These are phyloP conservation scores for Gyrodactylus salaris DNA, from an alignment of 1,140 invertebrate species.

Conservation along the genomic window DNA sequence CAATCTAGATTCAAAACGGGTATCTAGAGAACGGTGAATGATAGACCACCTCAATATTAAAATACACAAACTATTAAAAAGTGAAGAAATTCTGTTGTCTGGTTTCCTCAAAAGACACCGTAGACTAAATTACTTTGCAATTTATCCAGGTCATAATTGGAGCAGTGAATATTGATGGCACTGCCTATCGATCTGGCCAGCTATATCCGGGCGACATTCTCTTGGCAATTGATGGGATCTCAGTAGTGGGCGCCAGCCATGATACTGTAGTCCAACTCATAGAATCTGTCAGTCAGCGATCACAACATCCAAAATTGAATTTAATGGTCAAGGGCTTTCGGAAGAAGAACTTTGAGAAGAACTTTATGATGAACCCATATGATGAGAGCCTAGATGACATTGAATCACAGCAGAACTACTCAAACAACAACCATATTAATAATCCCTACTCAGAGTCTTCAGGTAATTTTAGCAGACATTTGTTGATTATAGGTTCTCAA, in stretches of 20 bases:
- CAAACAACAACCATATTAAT: not conserved
- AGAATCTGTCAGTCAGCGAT: conserved; percentile 26
- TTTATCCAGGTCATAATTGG: conserved; percentile 42
- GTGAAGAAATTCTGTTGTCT: not conserved
- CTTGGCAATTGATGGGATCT: conserved; percentile 38
- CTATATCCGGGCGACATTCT: conserved; percentile 56
- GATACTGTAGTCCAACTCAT: conserved; percentile 56
- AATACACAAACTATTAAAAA: too few species aligned
- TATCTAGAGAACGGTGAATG: too few species aligned
- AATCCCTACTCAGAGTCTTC: not conserved
- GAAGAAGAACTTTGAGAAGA: not conserved
- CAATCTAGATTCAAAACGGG: too few species aligned
- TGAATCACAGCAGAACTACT: not conserved
- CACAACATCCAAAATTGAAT: conserved; percentile 1
- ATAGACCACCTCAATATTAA: too few species aligned
- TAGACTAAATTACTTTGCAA: not conserved
- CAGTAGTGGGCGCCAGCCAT: conserved; percentile 49
- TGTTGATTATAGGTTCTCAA: not conserved
- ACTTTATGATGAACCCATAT: too few species aligned
- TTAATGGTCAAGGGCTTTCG: not conserved
- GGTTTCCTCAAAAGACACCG: not conserved
- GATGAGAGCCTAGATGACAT: too few species aligned
- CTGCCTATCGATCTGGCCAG: conserved; percentile 50
- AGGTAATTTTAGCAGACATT: not conserved
- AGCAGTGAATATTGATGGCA: conserved; percentile 59